Evolutionary conservation across 1,140 invertebrate species (phyloP), one percentile per base, ranked within the genome.

Genomic region (Bombus picipes): DNA sequence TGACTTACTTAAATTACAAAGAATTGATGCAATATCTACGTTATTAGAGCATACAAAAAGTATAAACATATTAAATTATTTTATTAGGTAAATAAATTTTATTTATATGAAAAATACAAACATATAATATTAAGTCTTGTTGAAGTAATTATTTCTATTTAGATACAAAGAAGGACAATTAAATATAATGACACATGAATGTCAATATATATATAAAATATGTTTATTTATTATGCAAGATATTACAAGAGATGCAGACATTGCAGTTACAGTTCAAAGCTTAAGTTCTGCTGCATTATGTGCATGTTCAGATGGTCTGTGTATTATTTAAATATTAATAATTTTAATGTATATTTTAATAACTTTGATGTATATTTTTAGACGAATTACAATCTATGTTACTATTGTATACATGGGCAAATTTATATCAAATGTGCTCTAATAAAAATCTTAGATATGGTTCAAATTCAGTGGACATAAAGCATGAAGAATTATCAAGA

Each of bases 1-100:
- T 57, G 41, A 88, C 62, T 68, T 92, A 73, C 65, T 94, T 25
- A 47, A 71, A 53, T 62, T 93, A 43, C 72, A 91, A 57, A 87
- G 78, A 75, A 81, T 92, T 10, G 18, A 88, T 65, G 91, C 89
- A 32, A 47, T 86, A 5, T 90, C 82, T 75, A 76, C 78, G 37
- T 91, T 94, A 32, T 82, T 91, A 41, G 59, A 92, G 18, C 41
- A 39, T 13, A 84, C 74, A 3, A 83, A 90, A 72, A 66, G 92
- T 53, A 28, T 76, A 53, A 71, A 88, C 4, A 62, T 89, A 78
- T 78, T 93, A 25, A 88, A 92, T 81, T 62, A 78, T 83, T 84
- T 87, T 32, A 47, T 88, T 25, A 75, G 68, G 92, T 93, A 77
- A 89, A 78, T 73, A 13, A 65, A 25, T 66, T 71, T 68, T 76